Percentiles rank a stretch among this genome's conserved stretches.
Conservation (phyloP, 1,140 invertebrate genomes). For the Ostrea edulis region DNA sequence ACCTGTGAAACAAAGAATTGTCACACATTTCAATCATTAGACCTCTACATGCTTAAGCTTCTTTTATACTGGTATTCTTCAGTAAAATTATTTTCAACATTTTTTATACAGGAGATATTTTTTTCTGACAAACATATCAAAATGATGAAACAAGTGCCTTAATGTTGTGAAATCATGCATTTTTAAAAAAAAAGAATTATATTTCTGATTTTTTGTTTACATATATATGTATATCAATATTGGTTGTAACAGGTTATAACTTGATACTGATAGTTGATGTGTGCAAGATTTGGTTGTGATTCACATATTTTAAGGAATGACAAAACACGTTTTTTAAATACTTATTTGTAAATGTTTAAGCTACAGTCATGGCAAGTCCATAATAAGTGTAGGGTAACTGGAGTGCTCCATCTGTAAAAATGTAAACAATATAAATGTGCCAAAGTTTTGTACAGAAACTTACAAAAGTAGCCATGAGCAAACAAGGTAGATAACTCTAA, state of each 20-base stretch:
- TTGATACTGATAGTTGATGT: not conserved
- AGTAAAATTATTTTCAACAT: not conserved
- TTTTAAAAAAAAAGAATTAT: not conserved
- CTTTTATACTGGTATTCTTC: not conserved
- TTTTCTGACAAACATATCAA: not conserved
- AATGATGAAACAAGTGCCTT: conserved; percentile 11
- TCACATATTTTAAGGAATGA: not conserved
- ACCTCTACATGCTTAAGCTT: not conserved
- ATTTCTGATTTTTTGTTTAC: too few species aligned
- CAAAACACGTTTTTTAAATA: not conserved
- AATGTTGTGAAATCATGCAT: not conserved
- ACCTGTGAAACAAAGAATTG: not conserved
- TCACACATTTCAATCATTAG: too few species aligned
- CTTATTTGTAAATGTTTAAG: not conserved
- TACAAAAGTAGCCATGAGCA: not conserved
- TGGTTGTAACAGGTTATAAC: not conserved
- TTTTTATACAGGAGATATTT: not conserved
- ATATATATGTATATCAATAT: too few species aligned
- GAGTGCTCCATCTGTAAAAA: not conserved
- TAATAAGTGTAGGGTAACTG: not conserved
- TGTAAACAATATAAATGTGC: not conserved
- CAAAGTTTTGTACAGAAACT: conserved; percentile 20
- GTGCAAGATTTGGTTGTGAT: not conserved
- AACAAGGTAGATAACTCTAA: conserved; percentile 31
- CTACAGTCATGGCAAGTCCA: not conserved